Evolutionary conservation across 2,113 vertebrate genomes (phyloP).

Genomic region (Butorides virescens): DNA sequence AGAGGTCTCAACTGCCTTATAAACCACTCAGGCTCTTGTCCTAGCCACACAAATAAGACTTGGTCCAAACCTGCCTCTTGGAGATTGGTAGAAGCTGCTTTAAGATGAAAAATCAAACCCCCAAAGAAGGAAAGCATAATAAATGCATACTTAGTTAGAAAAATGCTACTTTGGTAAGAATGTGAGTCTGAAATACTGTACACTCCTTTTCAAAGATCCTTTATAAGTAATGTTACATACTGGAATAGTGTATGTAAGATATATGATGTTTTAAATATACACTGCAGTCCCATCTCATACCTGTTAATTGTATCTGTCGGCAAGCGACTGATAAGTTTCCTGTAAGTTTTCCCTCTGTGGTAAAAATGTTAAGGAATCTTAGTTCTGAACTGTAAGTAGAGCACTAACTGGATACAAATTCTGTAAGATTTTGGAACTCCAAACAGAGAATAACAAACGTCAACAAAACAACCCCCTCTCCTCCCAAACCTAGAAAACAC

Average conservation of each 20-base stretch:
- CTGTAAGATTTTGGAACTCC: background rate
- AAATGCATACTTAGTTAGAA: background rate
- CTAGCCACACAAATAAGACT: background rate
- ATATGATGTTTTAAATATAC: background rate
- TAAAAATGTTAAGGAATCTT: background rate
- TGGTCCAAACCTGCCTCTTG: background rate
- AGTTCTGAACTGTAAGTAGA: background rate
- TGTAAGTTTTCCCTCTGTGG: background rate
- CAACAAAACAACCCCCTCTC: background rate
- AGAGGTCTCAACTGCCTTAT: constrained; percentile 67
- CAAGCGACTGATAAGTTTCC: background rate
- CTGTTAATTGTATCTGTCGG: background rate
- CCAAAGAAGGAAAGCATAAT: background rate
- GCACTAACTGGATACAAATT: background rate
- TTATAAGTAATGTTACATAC: background rate
- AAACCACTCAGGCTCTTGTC: background rate
- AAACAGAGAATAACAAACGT: background rate
- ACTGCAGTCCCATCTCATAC: background rate
- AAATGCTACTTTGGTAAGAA: background rate
- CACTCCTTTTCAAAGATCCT: background rate
- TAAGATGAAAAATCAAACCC: background rate
- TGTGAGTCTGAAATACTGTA: background rate
- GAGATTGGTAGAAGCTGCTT: background rate
- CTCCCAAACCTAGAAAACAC: background rate
- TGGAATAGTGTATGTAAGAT: background rate